phyloP scores from a whole-genome alignment of 2,113 vertebrate species.

The Rhipidura dahli region DNA sequence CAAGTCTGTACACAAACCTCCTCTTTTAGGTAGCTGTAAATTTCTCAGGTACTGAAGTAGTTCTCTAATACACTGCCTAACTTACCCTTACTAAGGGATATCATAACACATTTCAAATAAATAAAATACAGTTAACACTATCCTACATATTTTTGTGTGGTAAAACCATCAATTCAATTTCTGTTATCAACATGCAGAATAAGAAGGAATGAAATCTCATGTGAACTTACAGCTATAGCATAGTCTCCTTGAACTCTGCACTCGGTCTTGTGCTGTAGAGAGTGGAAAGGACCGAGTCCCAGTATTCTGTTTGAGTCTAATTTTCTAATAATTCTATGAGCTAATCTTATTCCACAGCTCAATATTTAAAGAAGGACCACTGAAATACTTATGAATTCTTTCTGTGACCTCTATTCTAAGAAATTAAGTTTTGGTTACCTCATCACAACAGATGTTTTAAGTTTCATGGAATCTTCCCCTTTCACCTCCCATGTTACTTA shows the following conservation, averaged over 20 bases:
- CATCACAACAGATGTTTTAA: neutral
- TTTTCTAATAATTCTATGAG: neutral
- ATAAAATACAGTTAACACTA: neutral
- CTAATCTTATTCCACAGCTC: neutral
- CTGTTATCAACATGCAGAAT: neutral
- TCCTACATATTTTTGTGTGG: neutral
- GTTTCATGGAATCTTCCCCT: neutral
- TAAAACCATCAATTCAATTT: neutral
- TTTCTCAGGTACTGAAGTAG: neutral
- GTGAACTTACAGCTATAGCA: neutral
- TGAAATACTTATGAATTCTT: neutral
- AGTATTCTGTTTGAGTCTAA: neutral
- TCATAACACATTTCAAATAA: neutral
- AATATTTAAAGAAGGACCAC: neutral
- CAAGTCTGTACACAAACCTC: neutral
- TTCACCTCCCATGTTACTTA: neutral
- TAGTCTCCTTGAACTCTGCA: neutral
- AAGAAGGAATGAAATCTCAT: neutral
- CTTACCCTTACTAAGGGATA: neutral
- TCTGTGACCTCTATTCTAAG: neutral
- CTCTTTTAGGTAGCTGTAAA: neutral
- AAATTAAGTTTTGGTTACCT: neutral
- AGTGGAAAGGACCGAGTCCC: neutral
- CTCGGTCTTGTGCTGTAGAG: rapidly evolving
- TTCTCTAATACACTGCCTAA: neutral